Base-by-base conservation (phyloP, 2,888 invertebrate genomes). In the Phyllotreta cruciferae region DNA sequence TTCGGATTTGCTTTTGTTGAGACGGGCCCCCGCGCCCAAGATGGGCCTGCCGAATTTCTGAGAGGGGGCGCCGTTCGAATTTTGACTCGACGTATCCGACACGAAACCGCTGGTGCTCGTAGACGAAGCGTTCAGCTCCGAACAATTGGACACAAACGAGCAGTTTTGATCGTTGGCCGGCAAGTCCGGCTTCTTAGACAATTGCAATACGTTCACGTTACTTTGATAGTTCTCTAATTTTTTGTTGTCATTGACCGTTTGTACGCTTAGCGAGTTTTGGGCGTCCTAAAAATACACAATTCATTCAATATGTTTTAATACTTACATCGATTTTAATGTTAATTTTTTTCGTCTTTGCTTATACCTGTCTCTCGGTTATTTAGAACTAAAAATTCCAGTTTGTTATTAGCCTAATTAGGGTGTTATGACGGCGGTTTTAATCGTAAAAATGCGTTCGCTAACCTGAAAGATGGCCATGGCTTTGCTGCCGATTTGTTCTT, bases 401-500 rank as follows among this genome's bases (percentile, higher is more conserved):
- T 24, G 24, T 24, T 3, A 24, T 54, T 41, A 13, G 4, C 10
- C 34, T 24, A 42, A 42, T 7, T 11, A 42, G 8, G 6, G 24
- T 24, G 24, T 24, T 24, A 24, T 24, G 24, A 24, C 4, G 24
- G n/a, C 4, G 11, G 34, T 41, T 41, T 55, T n/a, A 14, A 56
- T 38, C 9, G 14, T n/a, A 6, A 45, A 39, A 39, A 53, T 38
- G 4, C 24, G 24, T 24, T 24, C 24, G 44, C 57, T 64, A 70
- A 79, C 79, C 74, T 78, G 79, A 68, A 80, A 78, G 63, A 71
- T 72, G 42, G 70, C 68, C 73, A 79, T 75, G 13, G 76, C 76
- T 55, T 70, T 65, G 44, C 77, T 78, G 13, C 79, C 81, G n/a
- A 82, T 69, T 42, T 77, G 75, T 7, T 73, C 72, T 36, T 78